These are phyloP conservation scores for Abrostola triplasia DNA, from an alignment of 2,888 invertebrate species.

Conservation along the genomic window DNA sequence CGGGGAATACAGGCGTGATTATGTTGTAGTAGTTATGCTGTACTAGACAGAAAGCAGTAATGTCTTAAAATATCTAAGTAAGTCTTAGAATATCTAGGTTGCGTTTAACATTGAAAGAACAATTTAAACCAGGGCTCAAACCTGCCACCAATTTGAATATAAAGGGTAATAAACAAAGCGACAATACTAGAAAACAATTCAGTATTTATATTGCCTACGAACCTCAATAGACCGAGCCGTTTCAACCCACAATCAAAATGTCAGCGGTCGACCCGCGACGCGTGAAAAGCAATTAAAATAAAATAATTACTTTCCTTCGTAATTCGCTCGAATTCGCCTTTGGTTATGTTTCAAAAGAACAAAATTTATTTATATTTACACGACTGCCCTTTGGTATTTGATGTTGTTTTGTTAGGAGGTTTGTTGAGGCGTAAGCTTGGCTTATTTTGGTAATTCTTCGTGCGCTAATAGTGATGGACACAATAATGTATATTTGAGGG, in stretches of 20 bases:
- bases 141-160: neutral
- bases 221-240: conserved; percentile 3
- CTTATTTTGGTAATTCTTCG: neutral
- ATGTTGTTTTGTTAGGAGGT: conserved; percentile 17
- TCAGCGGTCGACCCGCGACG: conserved; percentile 19
- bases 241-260: conserved; percentile 42
- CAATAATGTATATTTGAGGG: no score
- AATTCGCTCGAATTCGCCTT: conserved; percentile 38
- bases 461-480: no score
- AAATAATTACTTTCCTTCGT: conserved; percentile 37
- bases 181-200: neutral
- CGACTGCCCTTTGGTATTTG: conserved; percentile 17
- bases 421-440: conserved; percentile 3
- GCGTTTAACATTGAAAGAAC: no score
- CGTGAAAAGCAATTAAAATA: conserved; percentile 59
- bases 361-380: conserved; percentile 19
- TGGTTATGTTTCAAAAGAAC: conserved; percentile 40
- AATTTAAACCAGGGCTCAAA: neutral
- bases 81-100: no score
- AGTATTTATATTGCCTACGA: neutral
- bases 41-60: no score
- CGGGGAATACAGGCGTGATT: no score
- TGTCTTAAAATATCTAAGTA: no score
- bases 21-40: no score
- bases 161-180: no score